A percentile compares a stretch with the other conserved stretches of the same genome.
phyloP scores from a whole-genome alignment of 2,113 vertebrate genomes.

The Chaetops frenatus region DNA sequence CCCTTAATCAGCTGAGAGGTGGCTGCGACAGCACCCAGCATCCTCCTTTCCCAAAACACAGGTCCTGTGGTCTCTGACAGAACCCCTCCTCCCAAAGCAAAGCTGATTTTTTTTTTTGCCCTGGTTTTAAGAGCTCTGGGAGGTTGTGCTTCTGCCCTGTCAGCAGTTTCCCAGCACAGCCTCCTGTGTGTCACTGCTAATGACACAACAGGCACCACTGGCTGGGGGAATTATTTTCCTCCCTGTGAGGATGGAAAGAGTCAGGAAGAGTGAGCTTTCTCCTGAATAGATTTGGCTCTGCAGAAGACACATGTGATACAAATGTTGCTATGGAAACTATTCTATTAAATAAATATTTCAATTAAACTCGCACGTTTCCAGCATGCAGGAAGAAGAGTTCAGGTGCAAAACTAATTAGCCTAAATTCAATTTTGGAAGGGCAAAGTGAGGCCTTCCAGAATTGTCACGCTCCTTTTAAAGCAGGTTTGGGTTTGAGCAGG shows the following conservation, averaged over 20 bases:
- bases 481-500: not conserved
- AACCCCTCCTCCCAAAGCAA: not conserved
- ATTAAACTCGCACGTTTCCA: conserved; percentile 23
- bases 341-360: conserved; percentile 54
- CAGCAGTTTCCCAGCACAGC: not conserved
- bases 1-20: not conserved
- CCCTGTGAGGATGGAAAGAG: not conserved
- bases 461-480: not conserved
- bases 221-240: not conserved
- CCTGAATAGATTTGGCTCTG: conserved; percentile 19
- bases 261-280: not conserved
- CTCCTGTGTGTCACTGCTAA: not conserved
- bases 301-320: conserved; percentile 2
- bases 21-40: not conserved
- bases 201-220: not conserved
- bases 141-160: not conserved
- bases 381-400: not conserved
- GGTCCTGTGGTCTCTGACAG: not conserved
- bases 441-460: not conserved
- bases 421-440: conserved; percentile 5
- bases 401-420: conserved; percentile 36
- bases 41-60: not conserved
- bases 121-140: not conserved
- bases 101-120: not conserved
- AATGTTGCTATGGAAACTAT: conserved; percentile 59